A percentile compares a stretch with the other conserved stretches of the same genome.
Conservation (phyloP, 1,140 invertebrate genomes). For the Tribolium madens region DNA sequence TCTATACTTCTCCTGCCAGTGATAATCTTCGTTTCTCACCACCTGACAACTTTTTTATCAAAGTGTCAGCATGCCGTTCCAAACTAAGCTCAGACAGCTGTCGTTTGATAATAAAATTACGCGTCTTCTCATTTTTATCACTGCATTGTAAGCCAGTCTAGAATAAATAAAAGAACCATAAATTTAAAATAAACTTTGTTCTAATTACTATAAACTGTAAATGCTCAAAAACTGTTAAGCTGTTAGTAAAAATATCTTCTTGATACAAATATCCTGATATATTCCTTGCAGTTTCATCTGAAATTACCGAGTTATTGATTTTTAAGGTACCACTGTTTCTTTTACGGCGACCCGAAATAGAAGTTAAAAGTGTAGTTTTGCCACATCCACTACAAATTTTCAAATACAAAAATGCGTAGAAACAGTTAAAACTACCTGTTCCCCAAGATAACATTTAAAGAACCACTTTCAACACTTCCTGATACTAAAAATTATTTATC, state of each 20-base stretch:
- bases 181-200: slow-evolving; percentile 25
- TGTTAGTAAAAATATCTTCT: slow-evolving; percentile 76
- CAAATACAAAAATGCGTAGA: slow-evolving; percentile 42
- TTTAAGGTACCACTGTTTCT: slow-evolving; percentile 73
- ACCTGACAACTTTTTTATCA: slow-evolving; percentile 73
- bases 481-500: slow-evolving; percentile 61
- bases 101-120: slow-evolving; percentile 46
- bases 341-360: slow-evolving; percentile 72
- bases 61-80: slow-evolving; percentile 70
- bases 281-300: slow-evolving; percentile 73
- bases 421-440: slow-evolving; percentile 63
- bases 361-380: slow-evolving; percentile 78
- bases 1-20: slow-evolving; percentile 75
- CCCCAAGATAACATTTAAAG: slow-evolving; percentile 67
- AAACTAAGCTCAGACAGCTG: slow-evolving; percentile 67
- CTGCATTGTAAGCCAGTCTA: slow-evolving; percentile 47
- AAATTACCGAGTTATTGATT: slow-evolving; percentile 75
- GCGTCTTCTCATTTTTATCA: slow-evolving; percentile 30
- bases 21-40: slow-evolving; percentile 90
- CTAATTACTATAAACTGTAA: slow-evolving; percentile 79
- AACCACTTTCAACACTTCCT: slow-evolving; percentile 64
- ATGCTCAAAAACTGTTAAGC: slow-evolving; percentile 78
- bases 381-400: slow-evolving; percentile 73
- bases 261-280: slow-evolving; percentile 82
- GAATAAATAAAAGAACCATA: slow-evolving; percentile 6